A percentile compares a stretch with the other conserved stretches of the same genome.
These are phyloP conservation scores for Xylota sylvarum DNA, from an alignment of 2,888 invertebrate genomes.

Conservation along the genomic window DNA sequence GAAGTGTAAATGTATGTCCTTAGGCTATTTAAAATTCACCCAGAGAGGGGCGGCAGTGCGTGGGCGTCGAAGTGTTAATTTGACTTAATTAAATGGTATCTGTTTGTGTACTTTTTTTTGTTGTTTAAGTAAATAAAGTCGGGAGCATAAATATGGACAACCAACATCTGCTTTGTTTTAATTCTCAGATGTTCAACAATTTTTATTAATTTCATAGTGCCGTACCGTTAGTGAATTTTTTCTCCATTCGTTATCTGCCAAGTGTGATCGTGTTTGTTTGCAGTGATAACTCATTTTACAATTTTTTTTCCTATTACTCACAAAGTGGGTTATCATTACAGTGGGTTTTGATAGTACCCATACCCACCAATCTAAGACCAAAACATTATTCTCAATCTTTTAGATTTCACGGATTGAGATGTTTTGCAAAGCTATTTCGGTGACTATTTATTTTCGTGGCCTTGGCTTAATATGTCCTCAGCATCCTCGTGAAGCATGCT, in stretches of 20 bases:
- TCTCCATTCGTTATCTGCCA: slow-evolving; percentile 3
- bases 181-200: slow-evolving; percentile 31
- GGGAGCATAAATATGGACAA: slow-evolving; percentile 22
- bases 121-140: slow-evolving; percentile 40
- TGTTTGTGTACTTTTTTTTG: slow-evolving; percentile 24
- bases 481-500: slow-evolving; percentile 16
- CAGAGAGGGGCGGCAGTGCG: slow-evolving; percentile 44
- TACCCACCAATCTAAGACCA: background rate
- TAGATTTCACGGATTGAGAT: background rate
- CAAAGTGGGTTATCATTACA: slow-evolving; percentile 34
- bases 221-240: background rate
- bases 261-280: slow-evolving; percentile 9
- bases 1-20: slow-evolving; percentile 62
- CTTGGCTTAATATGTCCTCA: slow-evolving; percentile 24
- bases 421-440: slow-evolving; percentile 38
- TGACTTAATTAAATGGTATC: slow-evolving; percentile 48
- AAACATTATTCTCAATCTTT: background rate
- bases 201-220: background rate
- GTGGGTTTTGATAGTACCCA: background rate
- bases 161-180: slow-evolving; percentile 43
- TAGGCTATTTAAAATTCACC: slow-evolving; percentile 52
- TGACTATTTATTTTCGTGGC: slow-evolving; percentile 17
- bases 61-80: slow-evolving; percentile 64
- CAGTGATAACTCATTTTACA: slow-evolving; percentile 17
- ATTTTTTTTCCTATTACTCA: slow-evolving; percentile 9